Percentiles rank a stretch among this genome's conserved stretches.
phyloP scores from a whole-genome alignment of 2,113 vertebrate species.

The Hydrochoerus hydrochaeris region DNA sequence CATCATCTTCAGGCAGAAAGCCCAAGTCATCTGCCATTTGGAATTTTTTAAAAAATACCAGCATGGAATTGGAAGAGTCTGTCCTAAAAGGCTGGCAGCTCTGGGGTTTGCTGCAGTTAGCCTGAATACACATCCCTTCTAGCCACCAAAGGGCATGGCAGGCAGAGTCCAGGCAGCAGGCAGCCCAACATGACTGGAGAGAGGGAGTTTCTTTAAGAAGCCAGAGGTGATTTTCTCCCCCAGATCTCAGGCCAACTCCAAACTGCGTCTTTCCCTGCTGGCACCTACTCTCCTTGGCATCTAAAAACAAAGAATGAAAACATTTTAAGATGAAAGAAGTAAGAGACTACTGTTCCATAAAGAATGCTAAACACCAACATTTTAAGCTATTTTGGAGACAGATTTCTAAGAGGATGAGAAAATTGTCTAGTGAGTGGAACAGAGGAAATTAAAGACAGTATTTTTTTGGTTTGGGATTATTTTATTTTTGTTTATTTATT shows the following conservation, averaged over 20 bases:
- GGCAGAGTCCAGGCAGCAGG: conserved; percentile 85
- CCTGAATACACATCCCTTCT: conserved; percentile 86
- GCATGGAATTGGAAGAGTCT: conserved; percentile 78
- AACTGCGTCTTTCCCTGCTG: conserved; percentile 76
- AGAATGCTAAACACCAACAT: conserved; percentile 53
- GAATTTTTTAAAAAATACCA: conserved; percentile 85
- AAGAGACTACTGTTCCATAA: conserved; percentile 21
- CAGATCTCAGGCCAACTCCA: conserved; percentile 80
- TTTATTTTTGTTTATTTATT: no score
- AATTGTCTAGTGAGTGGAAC: conserved; percentile 60
- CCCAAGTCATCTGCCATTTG: conserved; percentile 73
- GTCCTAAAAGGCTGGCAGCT: conserved; percentile 80
- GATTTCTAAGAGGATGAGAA: conserved; percentile 69
- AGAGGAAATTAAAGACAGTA: conserved; percentile 28
- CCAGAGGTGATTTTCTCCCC: conserved; percentile 80
- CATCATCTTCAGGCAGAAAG: conserved; percentile 37
- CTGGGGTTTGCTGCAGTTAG: conserved; percentile 84
- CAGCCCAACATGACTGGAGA: conserved; percentile 83
- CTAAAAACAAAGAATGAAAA: conserved; percentile 82
- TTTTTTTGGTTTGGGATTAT: conserved; percentile 44
- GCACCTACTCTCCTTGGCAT: conserved; percentile 84
- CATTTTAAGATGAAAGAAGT: conserved; percentile 65
- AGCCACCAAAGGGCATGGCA: conserved; percentile 89
- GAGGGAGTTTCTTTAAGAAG: conserved; percentile 84
- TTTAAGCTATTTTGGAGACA: conserved; percentile 65